Conservation (phyloP, 2,113 vertebrate species). For the Rhodinocichla rosea region DNA sequence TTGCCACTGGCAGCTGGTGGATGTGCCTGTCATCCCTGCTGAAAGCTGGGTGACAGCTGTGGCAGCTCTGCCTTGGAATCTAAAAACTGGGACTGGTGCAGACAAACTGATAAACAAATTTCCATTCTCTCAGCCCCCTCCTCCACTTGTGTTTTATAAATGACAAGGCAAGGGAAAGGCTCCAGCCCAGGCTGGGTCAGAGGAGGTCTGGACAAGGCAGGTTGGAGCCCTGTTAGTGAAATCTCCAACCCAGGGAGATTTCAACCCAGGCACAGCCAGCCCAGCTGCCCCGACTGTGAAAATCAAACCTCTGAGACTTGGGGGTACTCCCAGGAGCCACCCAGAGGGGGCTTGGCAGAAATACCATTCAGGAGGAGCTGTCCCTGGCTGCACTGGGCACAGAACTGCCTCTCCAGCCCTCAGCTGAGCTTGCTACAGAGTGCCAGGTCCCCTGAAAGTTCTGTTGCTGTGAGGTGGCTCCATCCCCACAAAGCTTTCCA, state of each 20-base stretch:
- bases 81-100: not conserved
- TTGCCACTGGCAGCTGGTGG: not conserved
- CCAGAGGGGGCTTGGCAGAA: not conserved
- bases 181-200: not conserved
- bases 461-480: not conserved
- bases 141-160: not conserved
- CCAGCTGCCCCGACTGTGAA: not conserved
- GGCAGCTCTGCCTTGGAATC: not conserved
- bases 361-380: not conserved
- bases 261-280: not conserved
- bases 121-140: not conserved
- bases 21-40: not conserved
- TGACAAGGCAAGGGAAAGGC: not conserved
- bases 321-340: not conserved
- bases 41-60: slow-evolving; percentile 17
- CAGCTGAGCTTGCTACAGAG: not conserved
- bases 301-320: not conserved
- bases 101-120: not conserved
- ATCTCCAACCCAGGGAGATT: not conserved
- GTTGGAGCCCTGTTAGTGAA: not conserved
- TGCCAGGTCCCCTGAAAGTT: not conserved
- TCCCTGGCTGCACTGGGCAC: not conserved
- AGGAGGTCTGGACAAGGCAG: not conserved
- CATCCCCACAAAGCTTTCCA: not conserved
- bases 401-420: not conserved